Conservation (phyloP, 1,140 invertebrate species). For the Leguminivora glycinivorella region DNA sequence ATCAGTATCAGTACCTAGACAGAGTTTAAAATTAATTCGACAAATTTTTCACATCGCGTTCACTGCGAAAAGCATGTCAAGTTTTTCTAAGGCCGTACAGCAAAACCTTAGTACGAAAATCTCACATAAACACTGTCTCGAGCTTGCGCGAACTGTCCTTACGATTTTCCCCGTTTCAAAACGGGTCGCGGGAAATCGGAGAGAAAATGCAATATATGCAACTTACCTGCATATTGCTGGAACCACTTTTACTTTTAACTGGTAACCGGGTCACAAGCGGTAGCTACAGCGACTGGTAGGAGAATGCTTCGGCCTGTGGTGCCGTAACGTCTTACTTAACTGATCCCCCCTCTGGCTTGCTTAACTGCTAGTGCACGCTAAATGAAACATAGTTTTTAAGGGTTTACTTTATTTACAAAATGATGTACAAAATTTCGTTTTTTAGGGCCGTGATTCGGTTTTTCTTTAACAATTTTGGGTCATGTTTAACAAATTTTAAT, state of each 20-base stretch:
- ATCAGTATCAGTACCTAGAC: too few relatives aligned
- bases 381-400: slow-evolving; percentile 8
- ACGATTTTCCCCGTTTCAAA: slow-evolving; percentile 10
- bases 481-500: too few relatives aligned
- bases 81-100: background rate
- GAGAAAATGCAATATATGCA: slow-evolving; percentile 37
- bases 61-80: background rate
- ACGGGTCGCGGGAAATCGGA: slow-evolving; percentile 16
- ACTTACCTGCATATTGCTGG: slow-evolving; percentile 52
- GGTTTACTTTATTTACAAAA: slow-evolving; percentile 19
- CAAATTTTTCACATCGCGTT: background rate
- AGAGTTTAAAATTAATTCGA: too few relatives aligned
- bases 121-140: background rate
- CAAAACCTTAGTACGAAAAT: background rate
- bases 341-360: slow-evolving; percentile 48
- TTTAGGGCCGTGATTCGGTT: background rate
- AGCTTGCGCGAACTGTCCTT: background rate
- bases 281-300: slow-evolving; percentile 48
- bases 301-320: slow-evolving; percentile 54
- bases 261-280: slow-evolving; percentile 37
- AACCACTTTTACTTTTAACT: slow-evolving; percentile 60
- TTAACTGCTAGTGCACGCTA: slow-evolving; percentile 32
- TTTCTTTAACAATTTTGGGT: too few relatives aligned
- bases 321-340: slow-evolving; percentile 75
- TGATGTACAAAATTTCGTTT: background rate